These are phyloP conservation scores for Morphnarchus princeps DNA, from an alignment of 2,113 vertebrate species.

Conservation along the genomic window DNA sequence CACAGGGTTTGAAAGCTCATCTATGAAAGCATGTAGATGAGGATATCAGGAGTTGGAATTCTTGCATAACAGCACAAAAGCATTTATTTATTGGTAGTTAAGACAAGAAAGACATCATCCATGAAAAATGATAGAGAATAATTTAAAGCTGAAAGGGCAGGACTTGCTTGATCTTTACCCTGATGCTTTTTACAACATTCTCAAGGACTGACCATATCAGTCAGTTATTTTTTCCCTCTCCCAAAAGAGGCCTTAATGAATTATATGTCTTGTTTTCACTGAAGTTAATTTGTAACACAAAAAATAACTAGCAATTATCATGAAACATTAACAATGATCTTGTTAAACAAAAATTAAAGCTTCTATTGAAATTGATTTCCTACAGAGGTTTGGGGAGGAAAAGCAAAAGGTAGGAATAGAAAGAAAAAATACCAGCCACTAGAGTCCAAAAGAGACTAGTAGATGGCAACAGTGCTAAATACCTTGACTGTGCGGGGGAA, in stretches of 20 bases:
- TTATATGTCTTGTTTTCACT: not conserved
- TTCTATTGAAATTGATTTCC: not conserved
- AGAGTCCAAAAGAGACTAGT: not conserved
- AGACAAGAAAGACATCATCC: not conserved
- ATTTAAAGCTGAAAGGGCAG: not conserved
- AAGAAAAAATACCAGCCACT: not conserved
- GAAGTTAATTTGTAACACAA: not conserved
- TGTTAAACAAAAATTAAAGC: not conserved
- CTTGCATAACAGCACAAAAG: not conserved
- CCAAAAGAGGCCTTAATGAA: not conserved
- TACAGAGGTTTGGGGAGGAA: not conserved
- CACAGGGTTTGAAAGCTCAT: not conserved
- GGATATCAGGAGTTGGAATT: not conserved
- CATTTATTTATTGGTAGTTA: not conserved
- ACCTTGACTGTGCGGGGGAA: not conserved
- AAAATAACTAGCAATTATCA: not conserved
- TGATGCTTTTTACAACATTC: not conserved
- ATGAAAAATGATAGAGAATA: not conserved
- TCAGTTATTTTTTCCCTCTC: not conserved
- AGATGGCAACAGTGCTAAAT: not conserved
- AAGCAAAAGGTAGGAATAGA: not conserved
- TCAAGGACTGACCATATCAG: not conserved
- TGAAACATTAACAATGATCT: not conserved
- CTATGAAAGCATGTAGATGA: not conserved
- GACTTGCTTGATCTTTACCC: not conserved